Percentiles rank a stretch among this genome's conserved stretches.
Evolutionary conservation across 2,113 vertebrate species (phyloP).

Genomic region (Grammomys surdaster): DNA sequence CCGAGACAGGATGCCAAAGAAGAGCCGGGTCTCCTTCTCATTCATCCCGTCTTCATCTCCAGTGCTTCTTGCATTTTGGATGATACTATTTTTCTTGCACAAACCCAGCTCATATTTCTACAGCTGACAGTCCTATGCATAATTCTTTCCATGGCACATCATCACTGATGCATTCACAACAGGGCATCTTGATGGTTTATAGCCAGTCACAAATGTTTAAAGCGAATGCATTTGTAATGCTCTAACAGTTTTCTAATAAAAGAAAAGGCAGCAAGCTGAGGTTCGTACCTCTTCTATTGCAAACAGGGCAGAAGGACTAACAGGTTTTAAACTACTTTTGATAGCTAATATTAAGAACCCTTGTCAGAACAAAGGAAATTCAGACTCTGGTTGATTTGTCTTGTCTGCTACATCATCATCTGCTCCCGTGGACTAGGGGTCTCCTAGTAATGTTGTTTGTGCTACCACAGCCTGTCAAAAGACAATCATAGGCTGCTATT

Average conservation of each 20-base stretch:
- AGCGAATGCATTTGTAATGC: constrained; percentile 40
- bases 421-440: background rate
- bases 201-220: constrained; percentile 49
- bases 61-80: background rate
- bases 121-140: constrained; percentile 50
- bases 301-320: constrained; percentile 49
- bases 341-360: constrained; percentile 66
- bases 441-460: background rate
- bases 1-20: background rate
- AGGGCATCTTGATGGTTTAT: constrained; percentile 25
- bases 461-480: constrained; percentile 60
- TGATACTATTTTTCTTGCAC: constrained; percentile 52
- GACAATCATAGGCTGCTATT: background rate
- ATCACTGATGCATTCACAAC: constrained; percentile 37
- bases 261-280: constrained; percentile 25
- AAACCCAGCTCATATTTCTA: background rate
- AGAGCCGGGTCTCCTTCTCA: background rate
- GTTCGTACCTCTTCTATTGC: constrained; percentile 48
- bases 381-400: constrained; percentile 63
- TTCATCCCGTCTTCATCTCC: background rate
- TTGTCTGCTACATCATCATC: constrained; percentile 14
- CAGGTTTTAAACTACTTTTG: constrained; percentile 71
- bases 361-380: constrained; percentile 67
- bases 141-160: constrained; percentile 54
- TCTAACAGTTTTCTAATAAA: constrained; percentile 74